Percentiles rank a stretch among this genome's conserved stretches.
These are phyloP conservation scores for Synanthedon myopaeformis DNA, from an alignment of 2,888 invertebrate species.

Conservation along the genomic window DNA sequence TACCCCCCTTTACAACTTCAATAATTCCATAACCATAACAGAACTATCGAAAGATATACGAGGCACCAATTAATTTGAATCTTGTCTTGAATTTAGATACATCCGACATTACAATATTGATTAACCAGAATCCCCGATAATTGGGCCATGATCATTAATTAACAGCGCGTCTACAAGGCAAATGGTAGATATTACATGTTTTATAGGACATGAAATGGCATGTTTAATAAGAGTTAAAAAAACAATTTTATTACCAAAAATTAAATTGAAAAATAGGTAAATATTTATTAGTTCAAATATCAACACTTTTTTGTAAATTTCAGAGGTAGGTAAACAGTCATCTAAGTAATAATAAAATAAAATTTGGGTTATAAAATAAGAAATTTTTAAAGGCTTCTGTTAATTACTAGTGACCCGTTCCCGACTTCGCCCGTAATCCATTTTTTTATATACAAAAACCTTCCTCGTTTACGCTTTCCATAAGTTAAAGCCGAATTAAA, in stretches of 20 bases:
- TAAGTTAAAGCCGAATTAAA: too few species aligned
- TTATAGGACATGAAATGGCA: too few species aligned
- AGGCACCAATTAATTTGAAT: slow-evolving; percentile 45
- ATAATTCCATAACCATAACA: slow-evolving; percentile 31
- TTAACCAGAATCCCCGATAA: slow-evolving; percentile 42
- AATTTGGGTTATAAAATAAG: too few species aligned
- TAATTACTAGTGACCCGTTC: too few species aligned
- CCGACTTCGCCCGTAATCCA: too few species aligned
- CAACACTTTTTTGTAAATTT: too few species aligned
- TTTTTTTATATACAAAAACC: too few species aligned
- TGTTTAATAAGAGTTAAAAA: background rate
- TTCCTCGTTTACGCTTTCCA: too few species aligned
- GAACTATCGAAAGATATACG: slow-evolving; percentile 31
- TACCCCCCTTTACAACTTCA: slow-evolving; percentile 10
- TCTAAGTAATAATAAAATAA: too few species aligned
- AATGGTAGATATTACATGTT: too few species aligned
- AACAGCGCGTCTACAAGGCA: slow-evolving; percentile 3
- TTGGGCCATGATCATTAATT: slow-evolving; percentile 50
- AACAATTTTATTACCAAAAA: background rate
- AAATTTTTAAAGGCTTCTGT: too few species aligned
- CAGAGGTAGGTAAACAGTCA: too few species aligned
- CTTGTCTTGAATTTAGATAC: slow-evolving; percentile 33
- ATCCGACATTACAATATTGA: slow-evolving; percentile 38
- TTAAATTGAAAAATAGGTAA: background rate
- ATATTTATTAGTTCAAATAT: background rate